These are phyloP conservation scores for Aulostomus chinensis DNA, from an alignment of 2,797 vertebrate species.

Conservation along the genomic window DNA sequence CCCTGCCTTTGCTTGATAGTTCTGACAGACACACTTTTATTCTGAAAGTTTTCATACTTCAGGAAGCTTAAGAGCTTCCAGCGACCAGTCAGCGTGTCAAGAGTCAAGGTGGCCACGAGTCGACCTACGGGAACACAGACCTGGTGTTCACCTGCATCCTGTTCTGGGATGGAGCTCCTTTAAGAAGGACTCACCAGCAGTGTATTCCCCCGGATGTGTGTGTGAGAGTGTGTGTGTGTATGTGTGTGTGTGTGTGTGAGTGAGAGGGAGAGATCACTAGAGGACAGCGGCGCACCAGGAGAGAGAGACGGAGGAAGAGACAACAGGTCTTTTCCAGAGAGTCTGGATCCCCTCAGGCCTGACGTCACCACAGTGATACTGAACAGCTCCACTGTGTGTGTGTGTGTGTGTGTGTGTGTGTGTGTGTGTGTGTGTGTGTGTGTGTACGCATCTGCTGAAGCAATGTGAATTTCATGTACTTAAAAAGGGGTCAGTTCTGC, in stretches of 20 bases:
- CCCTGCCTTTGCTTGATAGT: too few relatives aligned
- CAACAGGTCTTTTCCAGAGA: slow-evolving; percentile 61
- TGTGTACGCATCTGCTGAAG: too few relatives aligned
- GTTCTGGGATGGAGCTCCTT: slow-evolving; percentile 30
- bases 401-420: slow-evolving; percentile 17
- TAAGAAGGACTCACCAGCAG: slow-evolving; percentile 58
- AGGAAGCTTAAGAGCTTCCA: too few relatives aligned
- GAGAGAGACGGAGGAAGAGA: slow-evolving; percentile 11
- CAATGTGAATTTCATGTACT: too few relatives aligned
- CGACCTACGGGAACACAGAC: too few relatives aligned
- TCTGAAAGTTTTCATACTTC: too few relatives aligned
- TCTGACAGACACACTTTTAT: too few relatives aligned
- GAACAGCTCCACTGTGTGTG: slow-evolving; percentile 11
- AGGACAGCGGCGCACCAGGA: slow-evolving; percentile 37
- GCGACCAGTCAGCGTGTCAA: too few relatives aligned
- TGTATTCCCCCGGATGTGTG: slow-evolving; percentile 35
- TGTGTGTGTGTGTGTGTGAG: slow-evolving; percentile 11
- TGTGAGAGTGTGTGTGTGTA: slow-evolving; percentile 19
- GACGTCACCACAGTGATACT: slow-evolving; percentile 38
- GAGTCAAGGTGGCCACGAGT: too few relatives aligned
- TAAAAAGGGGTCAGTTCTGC: too few relatives aligned
- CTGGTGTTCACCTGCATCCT: too few relatives aligned
- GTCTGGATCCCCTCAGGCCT: slow-evolving; percentile 57
- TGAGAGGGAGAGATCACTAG: slow-evolving; percentile 54
- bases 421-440: slow-evolving; percentile 1